Conservation (phyloP, 1,140 invertebrate species). For the Heliconius hermathena region DNA sequence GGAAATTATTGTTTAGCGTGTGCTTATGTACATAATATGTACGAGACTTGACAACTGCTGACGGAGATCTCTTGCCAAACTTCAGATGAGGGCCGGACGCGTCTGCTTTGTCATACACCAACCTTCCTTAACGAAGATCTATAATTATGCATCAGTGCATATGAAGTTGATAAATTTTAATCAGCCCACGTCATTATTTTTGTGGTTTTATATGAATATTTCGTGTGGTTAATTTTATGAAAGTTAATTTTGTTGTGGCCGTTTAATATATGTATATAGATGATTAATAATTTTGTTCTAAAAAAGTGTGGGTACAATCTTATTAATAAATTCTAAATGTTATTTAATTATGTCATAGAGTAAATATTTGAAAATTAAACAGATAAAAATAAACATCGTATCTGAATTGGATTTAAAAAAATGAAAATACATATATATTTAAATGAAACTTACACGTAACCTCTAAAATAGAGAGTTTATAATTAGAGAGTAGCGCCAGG, state of each 20-base stretch:
- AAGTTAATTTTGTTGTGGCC: neutral
- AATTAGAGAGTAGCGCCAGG: neutral
- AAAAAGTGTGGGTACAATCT: neutral
- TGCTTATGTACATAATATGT: conserved; percentile 33
- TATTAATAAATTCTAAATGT: too few relatives aligned
- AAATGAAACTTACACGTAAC: neutral
- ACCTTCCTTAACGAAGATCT: conserved; percentile 60
- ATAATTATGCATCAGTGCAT: conserved; percentile 51
- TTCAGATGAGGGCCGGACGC: conserved; percentile 64
- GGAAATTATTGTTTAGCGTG: neutral
- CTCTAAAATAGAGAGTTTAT: neutral
- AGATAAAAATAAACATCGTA: too few relatives aligned
- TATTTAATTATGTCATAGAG: too few relatives aligned
- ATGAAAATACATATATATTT: neutral
- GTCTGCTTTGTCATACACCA: conserved; percentile 65
- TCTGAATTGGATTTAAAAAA: too few relatives aligned
- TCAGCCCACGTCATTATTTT: conserved; percentile 24
- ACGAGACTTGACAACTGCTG: conserved; percentile 54
- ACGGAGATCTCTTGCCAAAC: conserved; percentile 73
- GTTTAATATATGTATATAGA: neutral
- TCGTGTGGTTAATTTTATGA: neutral
- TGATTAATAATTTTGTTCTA: neutral
- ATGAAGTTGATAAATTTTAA: conserved; percentile 35
- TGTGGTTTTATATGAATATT: conserved; percentile 14
- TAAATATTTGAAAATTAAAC: too few relatives aligned